Evolutionary conservation across 2,113 vertebrate genomes (phyloP), one percentile per base, ranked within the genome.

Genomic region (Ranitomeya variabilis): DNA sequence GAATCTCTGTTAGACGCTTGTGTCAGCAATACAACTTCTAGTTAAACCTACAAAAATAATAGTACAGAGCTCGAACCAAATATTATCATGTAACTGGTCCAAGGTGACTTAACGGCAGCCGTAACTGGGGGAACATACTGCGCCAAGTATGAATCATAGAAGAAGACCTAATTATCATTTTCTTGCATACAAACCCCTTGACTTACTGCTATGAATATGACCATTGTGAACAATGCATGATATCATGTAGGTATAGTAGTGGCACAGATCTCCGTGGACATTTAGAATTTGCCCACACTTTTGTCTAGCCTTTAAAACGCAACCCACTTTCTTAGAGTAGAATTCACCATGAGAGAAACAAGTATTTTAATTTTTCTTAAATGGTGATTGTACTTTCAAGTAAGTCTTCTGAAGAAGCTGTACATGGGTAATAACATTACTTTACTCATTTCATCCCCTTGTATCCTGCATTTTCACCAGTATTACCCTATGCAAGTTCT

Each of bases 81-180:
- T 57, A 55, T 80, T 59, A 59, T 57, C 13, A 59, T 80, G 78
- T 80, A 18, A 80, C 54, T 15, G 26, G n/a, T 80, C 78, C 55
- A 59, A 80, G 19, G 54, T 59, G 78, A 80, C 78, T 80, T 55
- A 80, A 26, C 78, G 16, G 7, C 23, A 80, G 19, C 78, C 15
- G 26, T 16, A 55, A 57, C 52, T 31, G 55, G 11, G 55, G 11
- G 78, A 59, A 59, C 78, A 57, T 26, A 7, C 51, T 16, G 21
- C 18, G 54, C 78, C 55, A 59, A 59, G 54, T 15, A 59, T 80
- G 78, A 80, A 59, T 80, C 78, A 80, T 26, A 16, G 16, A 19
- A 52, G 45, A 78, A 78, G 74, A 11, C 37, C 37, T 6, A 59
- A 54, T n/a, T 80, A 26, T 54, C 13, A 10, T n/a, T 80, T 57